Evolutionary conservation across 2,797 vertebrate species (phyloP).

Genomic region (Thripadectes ignobilis): DNA sequence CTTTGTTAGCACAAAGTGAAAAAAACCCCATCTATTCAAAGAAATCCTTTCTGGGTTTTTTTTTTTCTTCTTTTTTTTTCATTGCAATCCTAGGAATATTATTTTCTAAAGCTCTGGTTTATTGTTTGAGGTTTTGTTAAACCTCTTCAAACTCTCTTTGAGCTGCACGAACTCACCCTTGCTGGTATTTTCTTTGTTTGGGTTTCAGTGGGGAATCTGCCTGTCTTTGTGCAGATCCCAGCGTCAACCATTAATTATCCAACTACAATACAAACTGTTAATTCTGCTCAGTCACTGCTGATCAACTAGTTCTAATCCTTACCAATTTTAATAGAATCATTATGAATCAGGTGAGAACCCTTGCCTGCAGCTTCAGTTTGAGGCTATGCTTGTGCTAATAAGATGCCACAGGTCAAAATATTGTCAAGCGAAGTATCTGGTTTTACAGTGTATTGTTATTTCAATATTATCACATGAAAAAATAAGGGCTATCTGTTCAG

Average conservation of each 20-base stretch:
- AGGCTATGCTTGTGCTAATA: background rate
- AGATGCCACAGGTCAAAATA: background rate
- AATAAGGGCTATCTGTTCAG: background rate
- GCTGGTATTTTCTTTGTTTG: background rate
- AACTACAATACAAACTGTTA: background rate
- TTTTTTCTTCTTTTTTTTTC: background rate
- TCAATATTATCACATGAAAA: background rate
- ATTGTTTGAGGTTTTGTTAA: constrained; percentile 28
- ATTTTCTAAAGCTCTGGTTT: constrained; percentile 16
- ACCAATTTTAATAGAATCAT: background rate
- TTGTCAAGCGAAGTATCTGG: background rate
- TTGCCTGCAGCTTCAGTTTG: background rate
- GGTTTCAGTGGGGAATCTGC: background rate
- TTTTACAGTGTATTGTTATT: background rate
- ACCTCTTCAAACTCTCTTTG: background rate
- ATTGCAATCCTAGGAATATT: background rate
- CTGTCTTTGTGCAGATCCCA: background rate
- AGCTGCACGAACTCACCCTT: background rate
- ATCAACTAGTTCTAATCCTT: background rate
- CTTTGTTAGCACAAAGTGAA: constrained; percentile 20
- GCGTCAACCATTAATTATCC: background rate
- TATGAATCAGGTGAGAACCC: background rate
- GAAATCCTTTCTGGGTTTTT: background rate
- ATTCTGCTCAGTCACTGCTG: background rate
- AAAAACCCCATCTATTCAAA: background rate